phyloP scores from a whole-genome alignment of 2,888 invertebrate genomes.

The Leucophenga montana region DNA sequence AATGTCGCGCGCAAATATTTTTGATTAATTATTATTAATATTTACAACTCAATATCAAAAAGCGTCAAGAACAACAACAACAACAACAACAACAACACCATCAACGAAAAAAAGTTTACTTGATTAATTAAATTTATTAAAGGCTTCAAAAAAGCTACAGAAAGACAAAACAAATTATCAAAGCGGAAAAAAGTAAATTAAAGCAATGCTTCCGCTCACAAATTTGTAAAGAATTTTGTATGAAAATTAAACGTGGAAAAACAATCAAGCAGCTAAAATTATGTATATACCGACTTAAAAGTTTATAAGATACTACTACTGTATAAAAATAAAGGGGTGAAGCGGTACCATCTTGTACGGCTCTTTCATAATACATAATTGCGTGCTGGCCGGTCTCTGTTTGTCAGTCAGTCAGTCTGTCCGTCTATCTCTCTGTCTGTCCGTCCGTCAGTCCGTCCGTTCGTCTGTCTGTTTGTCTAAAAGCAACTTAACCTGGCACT shows the following conservation, averaged over 20 bases:
- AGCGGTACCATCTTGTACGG: too few species aligned
- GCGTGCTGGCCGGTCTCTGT: too few species aligned
- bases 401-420: background rate
- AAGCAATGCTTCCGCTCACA: too few species aligned
- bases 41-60: conserved; percentile 8
- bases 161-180: background rate
- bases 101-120: background rate
- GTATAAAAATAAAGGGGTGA: too few species aligned
- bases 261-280: too few species aligned
- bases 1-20: conserved; percentile 49
- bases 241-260: background rate
- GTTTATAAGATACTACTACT: too few species aligned
- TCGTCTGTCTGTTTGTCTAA: conserved; percentile 3
- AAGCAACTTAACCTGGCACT: conserved; percentile 43
- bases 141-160: background rate
- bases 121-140: conserved; percentile 24
- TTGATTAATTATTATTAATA: conserved; percentile 52
- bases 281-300: too few species aligned
- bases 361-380: too few species aligned
- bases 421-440: background rate
- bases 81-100: background rate
- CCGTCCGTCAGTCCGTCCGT: background rate
- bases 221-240: background rate
- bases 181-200: background rate
- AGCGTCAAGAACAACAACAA: background rate